Evolutionary conservation across 2,113 vertebrate genomes (phyloP).

Genomic region (Calyptomena viridis): DNA sequence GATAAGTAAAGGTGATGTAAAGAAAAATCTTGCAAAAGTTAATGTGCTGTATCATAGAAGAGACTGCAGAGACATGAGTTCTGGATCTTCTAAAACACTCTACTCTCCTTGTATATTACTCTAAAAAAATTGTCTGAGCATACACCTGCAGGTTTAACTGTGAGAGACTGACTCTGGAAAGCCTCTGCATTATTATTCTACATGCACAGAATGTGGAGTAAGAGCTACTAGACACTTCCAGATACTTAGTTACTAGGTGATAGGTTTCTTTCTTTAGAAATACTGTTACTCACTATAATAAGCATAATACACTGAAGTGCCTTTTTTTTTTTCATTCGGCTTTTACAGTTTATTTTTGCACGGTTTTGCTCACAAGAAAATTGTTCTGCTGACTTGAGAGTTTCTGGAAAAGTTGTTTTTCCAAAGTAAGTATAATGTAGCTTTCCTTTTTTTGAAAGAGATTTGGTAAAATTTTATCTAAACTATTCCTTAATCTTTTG

Average conservation of each 20-base stretch:
- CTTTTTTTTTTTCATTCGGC: background rate
- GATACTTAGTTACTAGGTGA: background rate
- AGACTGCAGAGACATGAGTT: background rate
- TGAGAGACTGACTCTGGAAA: background rate
- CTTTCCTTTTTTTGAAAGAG: background rate
- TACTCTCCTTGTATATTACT: background rate
- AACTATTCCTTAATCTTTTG: background rate
- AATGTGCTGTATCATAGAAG: background rate
- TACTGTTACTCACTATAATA: background rate
- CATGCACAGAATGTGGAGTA: background rate
- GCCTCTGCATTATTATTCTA: background rate
- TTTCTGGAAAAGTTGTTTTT: constrained; percentile 83
- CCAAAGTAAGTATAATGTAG: constrained; percentile 81
- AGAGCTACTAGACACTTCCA: background rate
- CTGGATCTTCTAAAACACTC: background rate
- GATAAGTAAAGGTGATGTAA: background rate
- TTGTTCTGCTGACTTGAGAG: constrained; percentile 90
- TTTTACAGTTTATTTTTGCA: constrained; percentile 85
- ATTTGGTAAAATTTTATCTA: background rate
- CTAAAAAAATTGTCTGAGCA: background rate
- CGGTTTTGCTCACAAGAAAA: constrained; percentile 86
- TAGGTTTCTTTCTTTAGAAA: background rate
- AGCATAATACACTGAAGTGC: background rate
- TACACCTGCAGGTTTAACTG: background rate
- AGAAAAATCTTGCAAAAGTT: background rate